Evolutionary conservation across 2,888 invertebrate species (phyloP).

Genomic region (Campoletis raptor): DNA sequence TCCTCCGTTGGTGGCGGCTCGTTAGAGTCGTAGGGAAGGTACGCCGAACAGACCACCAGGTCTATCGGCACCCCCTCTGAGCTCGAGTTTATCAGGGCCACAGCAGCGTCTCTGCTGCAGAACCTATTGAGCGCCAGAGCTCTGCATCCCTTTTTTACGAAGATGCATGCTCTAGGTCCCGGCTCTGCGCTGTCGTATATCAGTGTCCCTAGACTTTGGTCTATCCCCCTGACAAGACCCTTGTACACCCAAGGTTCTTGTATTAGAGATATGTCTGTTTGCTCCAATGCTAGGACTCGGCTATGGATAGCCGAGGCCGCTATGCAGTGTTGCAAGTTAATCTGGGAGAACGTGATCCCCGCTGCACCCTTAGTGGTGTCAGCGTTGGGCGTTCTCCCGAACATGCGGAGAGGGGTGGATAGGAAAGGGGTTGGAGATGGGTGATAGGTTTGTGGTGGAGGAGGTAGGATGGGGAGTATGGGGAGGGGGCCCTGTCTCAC

Average conservation of each 20-base stretch:
- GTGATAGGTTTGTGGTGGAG: background rate
- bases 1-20: too few relatives aligned
- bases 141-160: background rate
- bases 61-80: background rate
- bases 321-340: background rate
- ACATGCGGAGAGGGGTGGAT: background rate
- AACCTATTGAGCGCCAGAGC: conserved; percentile 40
- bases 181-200: conserved; percentile 8
- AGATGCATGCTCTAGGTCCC: conserved; percentile 49
- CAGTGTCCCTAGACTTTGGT: background rate
- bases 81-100: background rate
- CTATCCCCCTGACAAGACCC: background rate
- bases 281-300: conserved; percentile 42
- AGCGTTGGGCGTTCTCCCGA: background rate
- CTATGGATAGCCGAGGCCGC: conserved; percentile 54
- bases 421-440: too few relatives aligned
- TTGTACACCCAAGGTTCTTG: conserved; percentile 24
- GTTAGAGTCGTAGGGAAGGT: too few relatives aligned
- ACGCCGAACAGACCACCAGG: background rate
- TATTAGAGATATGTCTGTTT: conserved; percentile 52
- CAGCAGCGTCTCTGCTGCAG: conserved; percentile 40
- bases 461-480: background rate
- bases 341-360: conserved; percentile 43
- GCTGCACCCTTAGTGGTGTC: background rate
- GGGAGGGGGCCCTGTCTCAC: too few relatives aligned